Percentiles rank a stretch among this genome's conserved stretches.
Conservation (phyloP, 2,113 vertebrate species). For the Ifrita kowaldi region DNA sequence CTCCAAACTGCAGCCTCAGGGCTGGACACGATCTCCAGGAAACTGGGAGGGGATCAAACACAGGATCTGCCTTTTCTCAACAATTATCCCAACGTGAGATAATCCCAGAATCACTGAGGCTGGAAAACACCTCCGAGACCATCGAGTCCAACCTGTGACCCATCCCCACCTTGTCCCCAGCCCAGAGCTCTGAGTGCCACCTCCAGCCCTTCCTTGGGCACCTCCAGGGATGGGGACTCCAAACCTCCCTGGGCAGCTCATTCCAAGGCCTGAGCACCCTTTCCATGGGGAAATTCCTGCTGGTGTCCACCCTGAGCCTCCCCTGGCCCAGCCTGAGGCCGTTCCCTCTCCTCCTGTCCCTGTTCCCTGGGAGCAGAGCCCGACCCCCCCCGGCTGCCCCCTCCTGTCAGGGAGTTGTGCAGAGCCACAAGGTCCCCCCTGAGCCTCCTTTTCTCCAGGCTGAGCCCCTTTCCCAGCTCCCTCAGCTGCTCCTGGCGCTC, state of each 20-base stretch:
- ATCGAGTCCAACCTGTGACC: rapidly evolving
- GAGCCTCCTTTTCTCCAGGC: neutral
- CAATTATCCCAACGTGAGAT: neutral
- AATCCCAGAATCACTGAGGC: too few relatives aligned
- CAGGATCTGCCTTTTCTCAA: neutral
- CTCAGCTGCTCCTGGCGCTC: rapidly evolving
- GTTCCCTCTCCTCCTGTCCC: rapidly evolving
- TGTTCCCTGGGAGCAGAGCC: neutral
- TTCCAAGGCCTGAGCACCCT: rapidly evolving
- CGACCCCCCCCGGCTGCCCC: rapidly evolving
- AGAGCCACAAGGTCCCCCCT: neutral
- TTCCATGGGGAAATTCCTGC: rapidly evolving
- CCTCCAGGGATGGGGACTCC: neutral
- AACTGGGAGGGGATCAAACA: neutral
- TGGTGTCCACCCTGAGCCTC: rapidly evolving
- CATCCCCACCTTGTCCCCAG: neutral
- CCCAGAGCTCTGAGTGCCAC: rapidly evolving
- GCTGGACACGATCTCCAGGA: neutral
- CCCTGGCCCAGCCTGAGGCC: rapidly evolving
- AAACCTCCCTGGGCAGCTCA: neutral
- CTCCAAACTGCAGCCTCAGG: neutral
- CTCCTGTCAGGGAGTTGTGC: neutral
- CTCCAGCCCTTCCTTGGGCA: rapidly evolving
- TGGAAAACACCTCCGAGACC: neutral
- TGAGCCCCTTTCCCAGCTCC: neutral